These are phyloP conservation scores for Grantiella picta DNA, from an alignment of 2,113 vertebrate genomes.

Conservation along the genomic window DNA sequence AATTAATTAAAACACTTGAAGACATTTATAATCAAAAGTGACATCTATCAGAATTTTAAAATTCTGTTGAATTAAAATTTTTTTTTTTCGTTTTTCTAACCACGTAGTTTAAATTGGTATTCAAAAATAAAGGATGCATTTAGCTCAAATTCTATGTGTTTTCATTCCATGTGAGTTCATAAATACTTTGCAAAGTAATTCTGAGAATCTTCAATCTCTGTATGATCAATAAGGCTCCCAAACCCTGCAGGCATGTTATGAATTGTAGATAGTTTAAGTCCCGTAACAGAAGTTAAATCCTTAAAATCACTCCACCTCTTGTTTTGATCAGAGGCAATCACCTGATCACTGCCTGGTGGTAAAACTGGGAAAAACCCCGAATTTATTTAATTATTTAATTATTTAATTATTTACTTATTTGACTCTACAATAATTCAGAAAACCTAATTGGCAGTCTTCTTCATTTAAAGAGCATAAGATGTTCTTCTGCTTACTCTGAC, in stretches of 20 bases:
- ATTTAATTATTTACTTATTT: not conserved
- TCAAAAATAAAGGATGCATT: conserved; percentile 44
- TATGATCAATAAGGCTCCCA: not conserved
- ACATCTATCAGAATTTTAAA: not conserved
- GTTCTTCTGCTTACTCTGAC: not conserved
- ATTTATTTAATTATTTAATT: not conserved
- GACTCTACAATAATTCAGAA: conserved; percentile 1
- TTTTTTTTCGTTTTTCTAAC: not conserved
- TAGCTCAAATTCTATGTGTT: conserved; percentile 5
- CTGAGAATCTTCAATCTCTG: not conserved
- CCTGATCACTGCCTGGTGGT: not conserved
- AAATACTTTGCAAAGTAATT: conserved; percentile 28
- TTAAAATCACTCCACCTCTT: not conserved
- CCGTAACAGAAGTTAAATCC: not conserved
- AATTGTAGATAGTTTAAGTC: not conserved
- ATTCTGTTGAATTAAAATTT: not conserved
- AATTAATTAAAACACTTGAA: not conserved
- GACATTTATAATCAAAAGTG: not conserved
- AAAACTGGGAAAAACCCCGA: not conserved
- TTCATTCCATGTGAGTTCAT: conserved; percentile 12
- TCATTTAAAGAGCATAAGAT: not conserved
- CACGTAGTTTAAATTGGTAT: not conserved
- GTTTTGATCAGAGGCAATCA: not conserved
- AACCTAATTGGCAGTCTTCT: not conserved
- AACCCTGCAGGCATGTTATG: not conserved